phyloP scores from a whole-genome alignment of 1,140 invertebrate genomes.

The Nasonia vitripennis region DNA sequence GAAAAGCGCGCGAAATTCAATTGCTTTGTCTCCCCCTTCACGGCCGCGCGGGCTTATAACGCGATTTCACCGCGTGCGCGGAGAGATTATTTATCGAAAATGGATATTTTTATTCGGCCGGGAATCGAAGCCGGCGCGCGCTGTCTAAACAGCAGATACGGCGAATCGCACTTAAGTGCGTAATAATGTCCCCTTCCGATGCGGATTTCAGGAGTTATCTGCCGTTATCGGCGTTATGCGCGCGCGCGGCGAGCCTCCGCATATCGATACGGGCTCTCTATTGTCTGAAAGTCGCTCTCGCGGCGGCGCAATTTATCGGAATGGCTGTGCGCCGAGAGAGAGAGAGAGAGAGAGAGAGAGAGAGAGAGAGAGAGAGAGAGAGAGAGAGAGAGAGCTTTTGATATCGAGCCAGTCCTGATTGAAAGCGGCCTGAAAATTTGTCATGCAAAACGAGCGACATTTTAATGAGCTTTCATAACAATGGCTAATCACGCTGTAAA shows the following conservation, averaged over 20 bases:
- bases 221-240: slow-evolving; percentile 15
- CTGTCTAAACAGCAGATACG: slow-evolving; percentile 29
- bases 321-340: neutral
- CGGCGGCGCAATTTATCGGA: neutral
- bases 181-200: slow-evolving; percentile 11
- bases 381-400: neutral
- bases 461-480: slow-evolving; percentile 5
- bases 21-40: neutral
- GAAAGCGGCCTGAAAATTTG: neutral
- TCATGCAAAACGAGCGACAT: neutral
- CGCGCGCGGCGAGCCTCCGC: neutral
- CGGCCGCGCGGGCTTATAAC: neutral
- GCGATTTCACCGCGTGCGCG: neutral
- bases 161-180: neutral
- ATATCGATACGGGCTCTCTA: neutral
- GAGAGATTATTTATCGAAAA: slow-evolving; percentile 17
- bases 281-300: neutral
- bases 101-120: slow-evolving; percentile 33
- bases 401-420: neutral
- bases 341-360: too few species aligned
- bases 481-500: slow-evolving; percentile 2
- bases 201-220: slow-evolving; percentile 26
- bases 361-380: too few species aligned
- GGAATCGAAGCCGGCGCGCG: neutral
- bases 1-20: slow-evolving; percentile 25